Base-by-base conservation (phyloP, 2,888 invertebrate species). In the Drosophila emarginata region DNA sequence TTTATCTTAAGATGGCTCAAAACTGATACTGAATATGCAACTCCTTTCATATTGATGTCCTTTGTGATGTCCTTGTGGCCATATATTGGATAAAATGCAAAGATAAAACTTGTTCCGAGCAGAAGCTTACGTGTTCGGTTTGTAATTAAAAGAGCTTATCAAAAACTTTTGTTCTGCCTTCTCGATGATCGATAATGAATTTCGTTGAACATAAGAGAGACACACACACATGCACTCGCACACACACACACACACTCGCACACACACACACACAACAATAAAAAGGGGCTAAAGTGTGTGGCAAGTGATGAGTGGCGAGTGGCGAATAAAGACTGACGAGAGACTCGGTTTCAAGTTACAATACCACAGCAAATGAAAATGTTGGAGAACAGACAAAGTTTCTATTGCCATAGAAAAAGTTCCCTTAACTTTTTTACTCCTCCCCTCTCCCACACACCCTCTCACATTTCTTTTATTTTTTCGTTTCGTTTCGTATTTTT, bases 111-210 rank as follows among this genome's bases (percentile, higher is more conserved):
- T 86, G 67, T 36, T 50, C 68, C 32, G 1, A 32, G 32, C 32
- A 9, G 2, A 32, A 66, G 80, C 78, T 80, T 68, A 67, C 64
- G 73, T 76, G 70, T 72, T 82, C 76, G 84, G 84, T 80, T 82
- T 87, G 76, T 88, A 82, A 82, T 82, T 82, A 88, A 82, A 88
- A 83, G 87, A 64, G 64, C 45, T 45, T 45, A 45, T 45, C 70
- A 72, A 72, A 86, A 82, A 61, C 87, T 82, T 81, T 68, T 52
- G n/a, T 37, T 61, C 67, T 67, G 70, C 67, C 58, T 66, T 63
- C 51, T 60, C 68, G 78, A 73, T 69, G 72, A 83, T 80, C 68
- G 59, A 67, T 76, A 69, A 70, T 66, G 71, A 64, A 70, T 67
- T 45, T 66, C 72, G 68, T 60, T 45, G 40, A 18, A 15, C 9